Evolutionary conservation across 2,113 vertebrate genomes (phyloP).

Genomic region (Terrapene triunguis): DNA sequence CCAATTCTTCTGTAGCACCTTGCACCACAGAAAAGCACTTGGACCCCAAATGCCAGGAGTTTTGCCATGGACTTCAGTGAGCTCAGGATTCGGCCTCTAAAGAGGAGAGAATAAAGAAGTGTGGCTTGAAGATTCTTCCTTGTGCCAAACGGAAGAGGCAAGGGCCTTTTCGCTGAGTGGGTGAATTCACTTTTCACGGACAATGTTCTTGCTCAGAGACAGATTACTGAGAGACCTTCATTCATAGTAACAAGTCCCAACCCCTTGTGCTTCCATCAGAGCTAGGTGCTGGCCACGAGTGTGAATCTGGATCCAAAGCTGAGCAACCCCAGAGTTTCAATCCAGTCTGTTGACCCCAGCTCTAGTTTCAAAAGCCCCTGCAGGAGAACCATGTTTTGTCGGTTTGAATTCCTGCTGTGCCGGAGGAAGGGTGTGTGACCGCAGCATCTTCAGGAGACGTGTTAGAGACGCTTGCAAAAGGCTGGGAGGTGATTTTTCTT

Average conservation of each 20-base stretch:
- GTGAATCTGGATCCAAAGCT: not conserved
- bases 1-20: not conserved
- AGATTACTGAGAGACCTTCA: not conserved
- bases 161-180: not conserved
- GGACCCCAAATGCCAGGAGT: not conserved
- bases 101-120: not conserved
- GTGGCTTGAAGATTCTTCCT: not conserved
- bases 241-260: not conserved
- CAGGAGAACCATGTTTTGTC: not conserved
- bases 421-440: not conserved
- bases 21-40: not conserved
- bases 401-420: not conserved
- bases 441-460: not conserved
- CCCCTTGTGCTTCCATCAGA: not conserved
- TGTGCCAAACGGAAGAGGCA: not conserved
- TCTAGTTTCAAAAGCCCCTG: not conserved
- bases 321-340: not conserved
- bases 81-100: not conserved
- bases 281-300: not conserved
- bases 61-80: not conserved
- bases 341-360: not conserved
- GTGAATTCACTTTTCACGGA: not conserved
- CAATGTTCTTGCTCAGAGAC: not conserved
- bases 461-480: slow-evolving; percentile 14
- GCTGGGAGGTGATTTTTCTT: not conserved